These are phyloP conservation scores for Microtus richardsoni DNA, from an alignment of 2,113 vertebrate species.

Conservation along the genomic window DNA sequence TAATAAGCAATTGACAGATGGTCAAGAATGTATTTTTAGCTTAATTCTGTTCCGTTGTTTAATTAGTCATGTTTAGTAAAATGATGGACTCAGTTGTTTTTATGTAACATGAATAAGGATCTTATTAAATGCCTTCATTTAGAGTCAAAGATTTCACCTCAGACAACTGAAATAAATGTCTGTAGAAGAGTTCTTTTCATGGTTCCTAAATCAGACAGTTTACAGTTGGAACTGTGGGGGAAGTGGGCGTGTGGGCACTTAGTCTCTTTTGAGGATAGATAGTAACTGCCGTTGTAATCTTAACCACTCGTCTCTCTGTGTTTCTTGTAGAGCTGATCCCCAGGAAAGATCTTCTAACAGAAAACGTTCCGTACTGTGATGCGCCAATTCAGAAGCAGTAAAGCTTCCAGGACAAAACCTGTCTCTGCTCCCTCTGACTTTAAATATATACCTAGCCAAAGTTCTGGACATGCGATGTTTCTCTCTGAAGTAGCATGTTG, in stretches of 20 bases:
- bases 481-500: conserved; percentile 8
- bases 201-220: background rate
- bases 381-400: conserved; percentile 72
- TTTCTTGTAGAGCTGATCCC: conserved; percentile 78
- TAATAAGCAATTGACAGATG: background rate
- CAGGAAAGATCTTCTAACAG: conserved; percentile 79
- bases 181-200: background rate
- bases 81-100: background rate
- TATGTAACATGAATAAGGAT: conserved; percentile 48
- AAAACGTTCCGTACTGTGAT: conserved; percentile 78
- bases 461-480: background rate
- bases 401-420: conserved; percentile 53
- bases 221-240: background rate
- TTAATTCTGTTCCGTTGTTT: conserved; percentile 32
- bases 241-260: background rate
- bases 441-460: background rate
- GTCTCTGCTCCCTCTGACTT: conserved; percentile 33
- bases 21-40: conserved; percentile 17
- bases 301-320: conserved; percentile 55
- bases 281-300: conserved; percentile 44
- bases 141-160: background rate
- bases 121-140: conserved; percentile 25
- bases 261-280: background rate
- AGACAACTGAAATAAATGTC: conserved; percentile 37
- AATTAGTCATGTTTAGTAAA: conserved; percentile 34